Evolutionary conservation across 1,140 invertebrate species (phyloP), one percentile per base, ranked within the genome.

Genomic region (Eubasilissa regina): DNA sequence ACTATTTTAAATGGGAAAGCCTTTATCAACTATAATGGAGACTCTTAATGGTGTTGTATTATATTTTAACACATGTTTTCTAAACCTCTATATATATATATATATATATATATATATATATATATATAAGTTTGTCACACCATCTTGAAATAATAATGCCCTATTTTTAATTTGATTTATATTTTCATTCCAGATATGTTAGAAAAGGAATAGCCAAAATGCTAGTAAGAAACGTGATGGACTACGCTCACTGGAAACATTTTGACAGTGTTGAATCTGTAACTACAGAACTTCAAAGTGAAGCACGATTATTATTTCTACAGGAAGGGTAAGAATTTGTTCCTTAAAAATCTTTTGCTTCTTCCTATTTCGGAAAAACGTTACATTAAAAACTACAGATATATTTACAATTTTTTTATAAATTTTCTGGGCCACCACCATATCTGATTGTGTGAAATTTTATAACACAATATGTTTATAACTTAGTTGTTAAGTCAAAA

Each of bases 221-320:
- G n/a, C 47, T 82, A 11, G 60, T 82, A 0, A 64, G 66, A 74
- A 77, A 80, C 43, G 78, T 56, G 13, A 55, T 70, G 7, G 60
- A 77, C 35, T 82, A 76, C 56, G 58, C 74, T 0, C 75, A 75
- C 11, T 8, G 13, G n/a, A 25, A 64, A 9, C 66, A 51, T 15
- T 82, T 80, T 53, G 75, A 82, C 44, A 77, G 68, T 68, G 13
- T 82, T 25, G 81, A 82, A 53, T 51, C 75, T 56, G 75, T 82
- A 4, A 82, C 78, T 0, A 82, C 66, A 12, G 81, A 82, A 74
- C 53, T 82, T 4, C 81, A 82, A 53, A 80, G 72, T 48, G 81
- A 82, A 75, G 81, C 78, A 19, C 35, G 81, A 43, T 44, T 80
- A 12, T 45, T 82, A 15, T 80, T 82, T 58, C 64, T 77, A 68